These are phyloP conservation scores for Philereme vetulata DNA, from an alignment of 2,888 invertebrate genomes.

Conservation along the genomic window DNA sequence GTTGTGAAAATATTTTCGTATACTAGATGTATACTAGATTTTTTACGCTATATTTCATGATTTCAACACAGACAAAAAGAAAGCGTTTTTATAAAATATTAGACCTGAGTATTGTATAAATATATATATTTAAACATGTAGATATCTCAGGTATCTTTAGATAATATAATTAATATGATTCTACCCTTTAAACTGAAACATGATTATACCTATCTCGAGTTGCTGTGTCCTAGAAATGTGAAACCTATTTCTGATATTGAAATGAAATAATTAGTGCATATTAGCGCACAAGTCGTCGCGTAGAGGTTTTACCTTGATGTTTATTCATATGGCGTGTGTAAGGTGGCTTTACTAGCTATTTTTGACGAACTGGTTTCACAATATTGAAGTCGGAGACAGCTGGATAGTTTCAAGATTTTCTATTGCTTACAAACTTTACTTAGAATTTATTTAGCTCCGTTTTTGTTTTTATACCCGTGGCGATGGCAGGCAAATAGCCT, in stretches of 20 bases:
- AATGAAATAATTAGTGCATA: conserved; percentile 48
- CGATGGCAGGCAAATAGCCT: no score
- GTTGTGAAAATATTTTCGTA: not conserved
- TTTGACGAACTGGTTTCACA: conserved; percentile 32
- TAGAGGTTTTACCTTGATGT: conserved; percentile 75
- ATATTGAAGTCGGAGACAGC: conserved; percentile 3
- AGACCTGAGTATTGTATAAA: no score
- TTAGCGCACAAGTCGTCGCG: conserved; percentile 34
- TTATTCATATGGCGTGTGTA: conserved; percentile 73
- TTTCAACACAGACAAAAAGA: no score
- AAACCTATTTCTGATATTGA: not conserved
- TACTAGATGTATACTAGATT: no score
- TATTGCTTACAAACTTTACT: not conserved
- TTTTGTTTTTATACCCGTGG: not conserved
- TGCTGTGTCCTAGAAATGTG: conserved; percentile 14
- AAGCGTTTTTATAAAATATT: no score
- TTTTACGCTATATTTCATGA: no score
- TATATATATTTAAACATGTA: no score
- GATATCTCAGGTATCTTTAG: not conserved
- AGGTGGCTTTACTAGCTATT: conserved; percentile 51
- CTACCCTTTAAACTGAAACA: no score
- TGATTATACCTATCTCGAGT: not conserved
- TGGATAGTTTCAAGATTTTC: conserved; percentile 4
- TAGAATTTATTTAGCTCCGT: not conserved
- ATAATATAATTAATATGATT: no score